Evolutionary conservation across 2,797 vertebrate genomes (phyloP), one percentile per base, ranked within the genome.

Genomic region (Helicolenus hilgendorfi): DNA sequence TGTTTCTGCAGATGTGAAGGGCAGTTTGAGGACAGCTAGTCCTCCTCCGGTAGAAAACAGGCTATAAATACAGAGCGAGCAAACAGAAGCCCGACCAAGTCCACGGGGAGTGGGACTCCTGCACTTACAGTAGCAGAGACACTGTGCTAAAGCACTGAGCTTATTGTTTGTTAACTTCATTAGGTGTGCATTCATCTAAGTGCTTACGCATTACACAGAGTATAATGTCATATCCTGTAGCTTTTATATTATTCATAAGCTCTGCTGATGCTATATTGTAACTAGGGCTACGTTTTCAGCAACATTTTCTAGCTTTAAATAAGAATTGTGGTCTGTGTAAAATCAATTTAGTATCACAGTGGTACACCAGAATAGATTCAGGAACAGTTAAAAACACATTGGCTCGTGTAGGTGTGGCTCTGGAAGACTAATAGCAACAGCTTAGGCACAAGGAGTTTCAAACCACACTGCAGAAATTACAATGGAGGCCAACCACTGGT

Each of bases 51-150:
- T 84, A 83, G 69, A 90, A 92, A 93, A 92, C 72, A 86, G 80
- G 86, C 94, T 96, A 96, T 96, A 96, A 97, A 97, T 96, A 95
- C 91, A 93, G 81, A 84, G 68, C 65, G 80, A 68, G 89, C 74
- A 91, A 93, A 94, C 89, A 92, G 84, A 88, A 91, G 88, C 89
- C 78, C 62, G 55, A 60, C 73, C 58, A 59, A 41, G 77, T 90
- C 96, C 91, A 86, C 81, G 24, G 91, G 92, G 94, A 95, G 64
- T 7, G 38, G 70, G 68, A 88, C 79, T 91, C 81, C 68, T 78
- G 92, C 86, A 88, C 85, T 93, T 86, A 85, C 81, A 89, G 88
- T 31, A 27, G 75, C 68, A 88, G 72, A 90, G 79, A 91, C 64
- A 63, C 79, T 45, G 79, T 7, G 41, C 29, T 70, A 11, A 83